Evolutionary conservation across 2,113 vertebrate genomes (phyloP), one percentile per base, ranked within the genome.

Genomic region (Silurus glanis): DNA sequence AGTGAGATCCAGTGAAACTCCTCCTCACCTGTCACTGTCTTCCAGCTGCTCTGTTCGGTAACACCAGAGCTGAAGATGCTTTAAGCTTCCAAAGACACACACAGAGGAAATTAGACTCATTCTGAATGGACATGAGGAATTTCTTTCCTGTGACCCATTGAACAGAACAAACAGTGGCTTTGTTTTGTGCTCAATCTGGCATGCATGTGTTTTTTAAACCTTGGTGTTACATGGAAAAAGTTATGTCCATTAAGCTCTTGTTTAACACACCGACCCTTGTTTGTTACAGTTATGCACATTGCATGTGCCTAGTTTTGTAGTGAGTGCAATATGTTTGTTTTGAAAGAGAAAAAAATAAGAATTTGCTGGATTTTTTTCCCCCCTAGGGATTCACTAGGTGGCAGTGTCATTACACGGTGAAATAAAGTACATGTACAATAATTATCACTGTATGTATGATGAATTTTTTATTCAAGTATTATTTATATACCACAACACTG

Each of bases 81-180:
- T 80, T 21, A 28, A 47, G 47, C 49, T 55, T 69, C 21, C 81
- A 53, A 3, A 28, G 21, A 75, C 53, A 58, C 25, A 80, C 13
- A 55, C 25, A 71, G 7, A 82, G 90, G 87, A 91, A 85, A 88
- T 87, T 82, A 89, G 62, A 49, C 64, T 89, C 90, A 94, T 93
- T 93, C 90, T 91, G 87, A 89, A 45, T 83, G 86, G 64, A 14
- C 61, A 58, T 94, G 94, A 89, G 93, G 90, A 94, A 93, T 92
- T 89, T 92, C 85, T 87, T 90, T 82, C 37, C 19, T 71, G 67
- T 75, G 79, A 82, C 9, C 12, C 13, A 82, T 87, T 69, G 83
- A 83, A 90, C 86, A 89, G 86, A 89, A 86, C 82, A 89, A 87
- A 90, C 87, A 89, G 83, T 64, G 74, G 83, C 19, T 12, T 53